Evolutionary conservation across 2,888 invertebrate genomes (phyloP).

Genomic region (Xylophagus ater): DNA sequence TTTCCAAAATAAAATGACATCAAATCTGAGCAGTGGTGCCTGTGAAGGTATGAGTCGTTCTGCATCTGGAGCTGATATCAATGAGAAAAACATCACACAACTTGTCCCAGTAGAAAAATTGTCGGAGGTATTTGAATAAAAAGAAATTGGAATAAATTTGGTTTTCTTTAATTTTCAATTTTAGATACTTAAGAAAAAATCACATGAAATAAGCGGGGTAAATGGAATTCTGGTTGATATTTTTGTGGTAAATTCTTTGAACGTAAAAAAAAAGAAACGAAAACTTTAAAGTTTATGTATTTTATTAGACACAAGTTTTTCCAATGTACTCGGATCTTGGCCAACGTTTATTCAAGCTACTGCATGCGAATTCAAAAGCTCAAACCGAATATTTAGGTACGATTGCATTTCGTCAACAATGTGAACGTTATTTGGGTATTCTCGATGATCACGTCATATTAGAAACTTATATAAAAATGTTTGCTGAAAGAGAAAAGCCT

Average conservation of each 20-base stretch:
- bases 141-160: conserved; percentile 1
- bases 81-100: conserved; percentile 49
- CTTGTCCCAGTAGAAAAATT: conserved; percentile 65
- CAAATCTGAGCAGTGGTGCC: no score
- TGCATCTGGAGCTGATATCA: conserved; percentile 55
- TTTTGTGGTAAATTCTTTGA: conserved; percentile 30
- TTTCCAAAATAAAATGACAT: not conserved
- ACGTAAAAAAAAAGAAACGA: conserved; percentile 8
- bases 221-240: conserved; percentile 55
- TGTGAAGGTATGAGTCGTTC: conserved; percentile 47
- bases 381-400: conserved; percentile 51
- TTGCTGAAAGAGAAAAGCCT: conserved; percentile 44
- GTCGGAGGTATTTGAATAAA: conserved; percentile 48
- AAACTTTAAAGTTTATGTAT: conserved; percentile 14
- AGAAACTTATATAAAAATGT: conserved; percentile 59
- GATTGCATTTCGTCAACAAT: conserved; percentile 58
- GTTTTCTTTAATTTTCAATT: conserved; percentile 24
- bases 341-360: conserved; percentile 52
- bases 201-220: conserved; percentile 56
- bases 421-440: conserved; percentile 51
- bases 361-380: conserved; percentile 49
- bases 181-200: conserved; percentile 57
- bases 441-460: conserved; percentile 49
- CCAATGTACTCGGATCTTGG: conserved; percentile 66
- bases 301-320: conserved; percentile 58